Percentiles rank a stretch among this genome's conserved stretches.
Conservation (phyloP, 2,888 invertebrate genomes). For the Ctena decussata region DNA sequence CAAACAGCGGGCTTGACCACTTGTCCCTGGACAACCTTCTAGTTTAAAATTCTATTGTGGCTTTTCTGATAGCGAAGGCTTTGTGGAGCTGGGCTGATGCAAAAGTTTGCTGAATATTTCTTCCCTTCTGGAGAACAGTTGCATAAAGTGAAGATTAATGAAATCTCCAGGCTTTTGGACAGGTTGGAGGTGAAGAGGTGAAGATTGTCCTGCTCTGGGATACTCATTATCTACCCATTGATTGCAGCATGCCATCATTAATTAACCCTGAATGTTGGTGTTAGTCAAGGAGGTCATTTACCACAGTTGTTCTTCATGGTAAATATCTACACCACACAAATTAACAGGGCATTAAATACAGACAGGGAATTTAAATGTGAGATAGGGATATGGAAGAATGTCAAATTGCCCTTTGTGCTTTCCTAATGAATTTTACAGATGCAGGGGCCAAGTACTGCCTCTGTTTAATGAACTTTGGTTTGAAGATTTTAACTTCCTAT, state of each 20-base stretch:
- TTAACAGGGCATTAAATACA: conserved; percentile 3
- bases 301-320: background rate
- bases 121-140: no score
- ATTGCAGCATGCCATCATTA: conserved; percentile 5
- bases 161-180: no score
- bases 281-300: conserved; percentile 8
- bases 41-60: no score
- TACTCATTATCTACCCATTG: background rate
- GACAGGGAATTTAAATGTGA: conserved; percentile 1
- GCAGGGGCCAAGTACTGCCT: background rate
- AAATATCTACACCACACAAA: background rate
- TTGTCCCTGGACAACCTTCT: no score
- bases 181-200: background rate
- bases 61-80: no score
- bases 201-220: background rate
- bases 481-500: background rate
- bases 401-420: conserved; percentile 6
- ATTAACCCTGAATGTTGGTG: background rate
- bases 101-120: no score
- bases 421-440: background rate
- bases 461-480: background rate
- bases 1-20: no score
- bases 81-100: no score
- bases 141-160: no score
- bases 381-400: background rate